phyloP scores from a whole-genome alignment of 2,888 invertebrate genomes.

The Lomographa bimaculata region DNA sequence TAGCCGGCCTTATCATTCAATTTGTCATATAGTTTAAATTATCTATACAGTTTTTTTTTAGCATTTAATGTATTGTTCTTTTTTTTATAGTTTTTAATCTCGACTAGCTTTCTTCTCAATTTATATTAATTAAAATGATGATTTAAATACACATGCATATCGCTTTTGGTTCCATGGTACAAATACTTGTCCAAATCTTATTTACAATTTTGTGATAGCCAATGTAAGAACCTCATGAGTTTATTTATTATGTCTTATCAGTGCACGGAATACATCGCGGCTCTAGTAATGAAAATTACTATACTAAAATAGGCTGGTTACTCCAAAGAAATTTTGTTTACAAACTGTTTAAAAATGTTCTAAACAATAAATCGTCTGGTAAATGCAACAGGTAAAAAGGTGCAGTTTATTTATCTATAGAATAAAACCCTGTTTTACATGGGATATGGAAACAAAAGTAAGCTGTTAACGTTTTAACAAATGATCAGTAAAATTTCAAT shows the following conservation, averaged over 20 bases:
- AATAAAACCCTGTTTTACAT: neutral
- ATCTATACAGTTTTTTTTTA: conserved; percentile 20
- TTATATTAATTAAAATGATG: conserved; percentile 11
- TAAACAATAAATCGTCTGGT: neutral
- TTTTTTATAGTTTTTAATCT: conserved; percentile 31
- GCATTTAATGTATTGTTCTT: conserved; percentile 27
- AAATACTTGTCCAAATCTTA: conserved; percentile 6
- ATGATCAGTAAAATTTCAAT: no score
- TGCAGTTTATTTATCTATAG: neutral
- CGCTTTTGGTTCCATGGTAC: conserved; percentile 13
- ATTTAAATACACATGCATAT: conserved; percentile 9
- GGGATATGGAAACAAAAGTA: neutral
- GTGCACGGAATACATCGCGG: no score
- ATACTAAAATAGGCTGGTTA: no score
- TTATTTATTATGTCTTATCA: neutral
- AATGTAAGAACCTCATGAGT: neutral
- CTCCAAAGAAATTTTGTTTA: no score
- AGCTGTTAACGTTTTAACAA: no score
- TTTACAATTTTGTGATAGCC: conserved; percentile 10
- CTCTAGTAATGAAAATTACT: no score
- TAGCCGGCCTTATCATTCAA: conserved; percentile 5
- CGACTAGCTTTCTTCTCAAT: conserved; percentile 30
- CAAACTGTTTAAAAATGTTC: no score
- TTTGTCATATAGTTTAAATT: conserved; percentile 8
- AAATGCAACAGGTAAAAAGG: conserved; percentile 12